A percentile compares a stretch with the other conserved stretches of the same genome.
Conservation (phyloP, 2,797 vertebrate species). For the Rhinoraja longicauda region DNA sequence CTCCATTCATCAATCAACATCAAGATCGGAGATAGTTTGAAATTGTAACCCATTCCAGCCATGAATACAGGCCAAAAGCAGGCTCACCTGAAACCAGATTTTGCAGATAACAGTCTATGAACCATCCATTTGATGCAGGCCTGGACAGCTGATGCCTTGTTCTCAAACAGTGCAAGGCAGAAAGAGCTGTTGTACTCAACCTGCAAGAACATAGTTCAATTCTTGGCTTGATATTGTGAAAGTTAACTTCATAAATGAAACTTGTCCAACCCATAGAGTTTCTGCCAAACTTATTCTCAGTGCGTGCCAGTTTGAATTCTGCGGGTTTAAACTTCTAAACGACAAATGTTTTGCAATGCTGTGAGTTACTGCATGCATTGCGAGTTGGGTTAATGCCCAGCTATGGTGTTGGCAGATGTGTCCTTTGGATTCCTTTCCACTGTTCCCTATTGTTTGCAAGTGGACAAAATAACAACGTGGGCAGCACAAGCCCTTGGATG, state of each 20-base stretch:
- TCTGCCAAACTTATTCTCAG: neutral
- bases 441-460: neutral
- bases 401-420: neutral
- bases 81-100: conserved; percentile 31
- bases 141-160: conserved; percentile 32
- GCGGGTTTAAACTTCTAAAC: neutral
- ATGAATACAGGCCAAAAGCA: conserved; percentile 29
- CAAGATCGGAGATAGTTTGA: conserved; percentile 8
- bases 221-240: conserved; percentile 14
- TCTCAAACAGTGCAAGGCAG: conserved; percentile 9
- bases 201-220: conserved; percentile 13
- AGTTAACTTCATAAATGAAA: neutral
- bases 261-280: conserved; percentile 18
- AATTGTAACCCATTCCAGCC: conserved; percentile 8
- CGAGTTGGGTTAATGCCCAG: neutral
- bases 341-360: neutral
- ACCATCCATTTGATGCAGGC: conserved; percentile 22
- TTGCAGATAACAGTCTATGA: conserved; percentile 26
- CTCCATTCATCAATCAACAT: conserved; percentile 25
- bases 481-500: neutral
- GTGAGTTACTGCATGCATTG: neutral
- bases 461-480: neutral
- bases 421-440: neutral
- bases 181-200: conserved; percentile 19
- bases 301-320: neutral